phyloP scores from a whole-genome alignment of 1,140 invertebrate species.

The Brachionus paranguensis region DNA sequence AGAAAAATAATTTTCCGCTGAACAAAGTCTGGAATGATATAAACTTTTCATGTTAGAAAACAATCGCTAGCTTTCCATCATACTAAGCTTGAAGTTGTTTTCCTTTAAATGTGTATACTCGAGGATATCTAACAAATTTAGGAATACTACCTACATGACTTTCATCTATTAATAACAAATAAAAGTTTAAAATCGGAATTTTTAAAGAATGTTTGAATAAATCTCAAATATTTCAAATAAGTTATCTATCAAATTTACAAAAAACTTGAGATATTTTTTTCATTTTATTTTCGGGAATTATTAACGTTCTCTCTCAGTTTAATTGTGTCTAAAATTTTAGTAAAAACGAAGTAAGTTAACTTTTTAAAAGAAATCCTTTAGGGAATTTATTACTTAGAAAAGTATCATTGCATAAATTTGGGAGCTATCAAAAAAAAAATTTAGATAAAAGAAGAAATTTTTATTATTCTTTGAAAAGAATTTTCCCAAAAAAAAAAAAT shows the following conservation, averaged over 20 bases:
- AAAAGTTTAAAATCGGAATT: background rate
- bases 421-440: too few species aligned
- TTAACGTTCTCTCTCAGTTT: background rate
- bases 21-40: background rate
- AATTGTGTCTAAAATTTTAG: too few species aligned
- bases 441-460: too few species aligned
- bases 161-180: background rate
- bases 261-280: background rate
- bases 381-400: too few species aligned
- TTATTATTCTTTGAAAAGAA: too few species aligned
- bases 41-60: background rate
- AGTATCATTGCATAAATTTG: too few species aligned
- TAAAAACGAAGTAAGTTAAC: too few species aligned
- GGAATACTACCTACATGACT: background rate
- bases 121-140: background rate
- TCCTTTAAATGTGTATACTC: background rate
- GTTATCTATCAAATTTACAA: background rate
- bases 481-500: too few species aligned
- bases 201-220: background rate
- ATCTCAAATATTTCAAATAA: background rate
- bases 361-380: too few species aligned
- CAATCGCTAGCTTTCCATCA: background rate
- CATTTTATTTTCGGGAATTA: background rate
- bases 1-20: background rate
- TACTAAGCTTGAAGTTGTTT: background rate